Evolutionary conservation across 1,140 invertebrate genomes (phyloP).

Genomic region (Drosophila kanapiae): DNA sequence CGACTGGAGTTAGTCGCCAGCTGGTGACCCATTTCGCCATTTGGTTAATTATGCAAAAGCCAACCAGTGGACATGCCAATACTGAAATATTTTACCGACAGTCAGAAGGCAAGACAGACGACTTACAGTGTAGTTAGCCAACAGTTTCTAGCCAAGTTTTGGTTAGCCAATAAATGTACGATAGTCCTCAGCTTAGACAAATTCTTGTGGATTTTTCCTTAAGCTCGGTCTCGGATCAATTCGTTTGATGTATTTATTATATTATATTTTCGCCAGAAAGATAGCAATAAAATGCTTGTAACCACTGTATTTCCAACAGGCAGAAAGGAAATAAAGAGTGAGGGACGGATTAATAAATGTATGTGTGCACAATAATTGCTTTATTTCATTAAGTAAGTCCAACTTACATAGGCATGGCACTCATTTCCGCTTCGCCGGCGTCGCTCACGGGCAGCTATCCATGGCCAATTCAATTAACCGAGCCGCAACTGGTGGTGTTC

Average conservation of each 20-base stretch:
- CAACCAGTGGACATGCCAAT: conserved; percentile 21
- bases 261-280: not conserved
- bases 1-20: conserved; percentile 15
- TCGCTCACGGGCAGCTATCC: conserved; percentile 44
- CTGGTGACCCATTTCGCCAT: conserved; percentile 39
- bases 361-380: conserved; percentile 73
- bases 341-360: conserved; percentile 64
- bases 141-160: conserved; percentile 5
- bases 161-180: conserved; percentile 4
- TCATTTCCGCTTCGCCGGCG: conserved; percentile 19
- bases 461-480: conserved; percentile 77
- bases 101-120: conserved; percentile 59
- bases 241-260: conserved; percentile 6
- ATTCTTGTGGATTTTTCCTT: not conserved
- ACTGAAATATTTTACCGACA: conserved; percentile 49
- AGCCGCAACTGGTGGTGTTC: conserved; percentile 58
- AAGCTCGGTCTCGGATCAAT: not conserved
- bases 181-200: not conserved
- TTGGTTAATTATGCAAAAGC: conserved; percentile 64
- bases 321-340: not conserved
- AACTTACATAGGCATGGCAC: conserved; percentile 25
- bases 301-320: conserved; percentile 4
- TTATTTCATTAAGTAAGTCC: conserved; percentile 79
- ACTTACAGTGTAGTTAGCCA: conserved; percentile 13
- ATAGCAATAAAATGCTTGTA: not conserved